Percentiles rank a stretch among this genome's conserved stretches.
Conservation (phyloP, 1,140 invertebrate genomes). For the Myzus persicae region DNA sequence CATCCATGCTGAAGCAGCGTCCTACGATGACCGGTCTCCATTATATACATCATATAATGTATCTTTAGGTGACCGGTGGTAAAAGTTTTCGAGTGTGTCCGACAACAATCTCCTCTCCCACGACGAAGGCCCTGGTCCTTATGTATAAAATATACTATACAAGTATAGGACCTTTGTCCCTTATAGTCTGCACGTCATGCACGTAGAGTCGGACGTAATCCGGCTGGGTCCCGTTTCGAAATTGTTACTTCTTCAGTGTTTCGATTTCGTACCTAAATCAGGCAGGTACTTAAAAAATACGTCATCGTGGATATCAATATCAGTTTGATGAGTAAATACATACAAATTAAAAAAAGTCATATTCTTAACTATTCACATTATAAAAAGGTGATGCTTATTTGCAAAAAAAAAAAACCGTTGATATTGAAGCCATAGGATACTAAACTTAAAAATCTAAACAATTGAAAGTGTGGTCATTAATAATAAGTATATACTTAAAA, state of each 20-base stretch:
- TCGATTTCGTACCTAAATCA: not conserved
- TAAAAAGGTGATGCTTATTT: not conserved
- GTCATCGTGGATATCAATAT: not conserved
- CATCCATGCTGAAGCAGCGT: too few relatives aligned
- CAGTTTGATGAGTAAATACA: too few relatives aligned
- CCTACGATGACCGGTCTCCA: not conserved
- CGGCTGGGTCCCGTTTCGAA: not conserved
- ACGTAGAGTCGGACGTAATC: not conserved
- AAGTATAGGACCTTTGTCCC: not conserved
- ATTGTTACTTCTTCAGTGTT: not conserved
- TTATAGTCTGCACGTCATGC: not conserved
- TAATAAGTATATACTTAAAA: not conserved
- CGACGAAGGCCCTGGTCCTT: not conserved
- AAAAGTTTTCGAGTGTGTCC: not conserved
- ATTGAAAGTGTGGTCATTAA: not conserved
- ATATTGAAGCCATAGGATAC: not conserved
- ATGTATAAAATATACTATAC: too few relatives aligned
- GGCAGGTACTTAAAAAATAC: too few relatives aligned
- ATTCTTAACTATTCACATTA: too few relatives aligned
- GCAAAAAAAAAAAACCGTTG: not conserved
- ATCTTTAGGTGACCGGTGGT: not conserved
- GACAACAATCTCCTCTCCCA: not conserved
- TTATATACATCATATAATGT: not conserved
- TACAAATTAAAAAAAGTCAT: too few relatives aligned
- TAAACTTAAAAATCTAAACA: not conserved